phyloP scores from a whole-genome alignment of 1,140 invertebrate species.

The Mycetomoellerius zeteki region DNA sequence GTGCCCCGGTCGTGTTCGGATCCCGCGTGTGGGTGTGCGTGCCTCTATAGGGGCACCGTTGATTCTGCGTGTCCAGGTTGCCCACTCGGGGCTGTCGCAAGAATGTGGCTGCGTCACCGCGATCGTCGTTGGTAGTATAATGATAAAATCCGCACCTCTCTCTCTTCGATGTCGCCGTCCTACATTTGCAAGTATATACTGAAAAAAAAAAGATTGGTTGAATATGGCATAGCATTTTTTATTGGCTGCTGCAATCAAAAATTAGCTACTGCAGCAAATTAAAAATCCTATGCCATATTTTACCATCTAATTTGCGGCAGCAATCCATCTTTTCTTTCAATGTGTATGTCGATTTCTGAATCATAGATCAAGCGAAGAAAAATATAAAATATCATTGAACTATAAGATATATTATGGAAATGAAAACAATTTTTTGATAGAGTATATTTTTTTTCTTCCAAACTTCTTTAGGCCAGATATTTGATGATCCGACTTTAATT shows the following conservation, averaged over 20 bases:
- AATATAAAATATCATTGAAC: background rate
- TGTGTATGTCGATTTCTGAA: background rate
- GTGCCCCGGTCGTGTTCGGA: constrained; percentile 51
- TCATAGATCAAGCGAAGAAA: background rate
- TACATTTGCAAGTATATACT: too few species aligned
- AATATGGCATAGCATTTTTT: too few species aligned
- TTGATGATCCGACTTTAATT: background rate
- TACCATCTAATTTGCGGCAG: too few species aligned
- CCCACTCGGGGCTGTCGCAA: background rate
- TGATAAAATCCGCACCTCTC: constrained; percentile 1
- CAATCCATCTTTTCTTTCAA: too few species aligned
- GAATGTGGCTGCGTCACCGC: constrained; percentile 12
- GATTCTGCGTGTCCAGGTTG: background rate
- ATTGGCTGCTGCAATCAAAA: too few species aligned
- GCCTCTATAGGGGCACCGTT: background rate
- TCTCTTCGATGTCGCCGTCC: background rate
- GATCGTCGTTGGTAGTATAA: constrained; percentile 25
- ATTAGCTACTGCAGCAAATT: too few species aligned
- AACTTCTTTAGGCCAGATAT: background rate
- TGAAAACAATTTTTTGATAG: background rate
- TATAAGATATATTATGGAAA: background rate
- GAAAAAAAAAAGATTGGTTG: too few species aligned
- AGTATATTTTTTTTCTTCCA: background rate
- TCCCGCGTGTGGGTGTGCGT: constrained; percentile 23
- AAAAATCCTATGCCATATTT: too few species aligned